Conservation (phyloP, 2,888 invertebrate species). For the Erannis defoliaria region DNA sequence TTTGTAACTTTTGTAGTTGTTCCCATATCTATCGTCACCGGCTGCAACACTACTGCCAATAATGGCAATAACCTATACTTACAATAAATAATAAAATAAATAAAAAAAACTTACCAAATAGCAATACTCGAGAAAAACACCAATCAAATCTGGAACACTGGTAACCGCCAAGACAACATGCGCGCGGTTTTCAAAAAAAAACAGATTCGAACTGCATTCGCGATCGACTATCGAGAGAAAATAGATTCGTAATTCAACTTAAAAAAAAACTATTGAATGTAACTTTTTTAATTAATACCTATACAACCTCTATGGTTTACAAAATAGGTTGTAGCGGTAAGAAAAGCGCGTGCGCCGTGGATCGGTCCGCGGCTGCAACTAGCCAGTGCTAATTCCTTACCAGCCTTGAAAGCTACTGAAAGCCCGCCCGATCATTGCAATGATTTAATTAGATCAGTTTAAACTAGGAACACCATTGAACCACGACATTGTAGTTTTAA, state of each 20-base stretch:
- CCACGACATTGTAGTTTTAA: slow-evolving; percentile 28
- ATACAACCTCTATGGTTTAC: slow-evolving; percentile 74
- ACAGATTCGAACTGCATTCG: slow-evolving; percentile 47
- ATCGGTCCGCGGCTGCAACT: slow-evolving; percentile 71
- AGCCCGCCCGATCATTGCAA: slow-evolving; percentile 61
- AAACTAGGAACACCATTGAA: slow-evolving; percentile 41
- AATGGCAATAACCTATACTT: no score
- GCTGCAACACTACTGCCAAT: no score
- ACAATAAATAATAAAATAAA: neutral
- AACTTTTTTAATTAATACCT: slow-evolving; percentile 42
- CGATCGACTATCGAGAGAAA: slow-evolving; percentile 56
- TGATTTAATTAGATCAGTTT: slow-evolving; percentile 47
- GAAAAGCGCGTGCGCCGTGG: slow-evolving; percentile 74
- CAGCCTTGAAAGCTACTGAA: slow-evolving; percentile 81
- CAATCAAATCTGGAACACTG: slow-evolving; percentile 44
- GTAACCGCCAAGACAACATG: slow-evolving; percentile 61
- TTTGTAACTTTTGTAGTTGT: no score
- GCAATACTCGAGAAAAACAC: slow-evolving; percentile 51
- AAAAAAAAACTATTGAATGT: slow-evolving; percentile 4
- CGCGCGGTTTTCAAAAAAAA: slow-evolving; percentile 52
- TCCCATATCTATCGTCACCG: no score
- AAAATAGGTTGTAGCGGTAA: slow-evolving; percentile 73
- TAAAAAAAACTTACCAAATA: slow-evolving; percentile 56
- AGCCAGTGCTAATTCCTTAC: slow-evolving; percentile 54
- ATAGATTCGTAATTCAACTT: slow-evolving; percentile 46